A percentile compares a stretch with the other conserved stretches of the same genome.
Conservation (phyloP, 2,113 vertebrate species). For the Oostethus manadensis region DNA sequence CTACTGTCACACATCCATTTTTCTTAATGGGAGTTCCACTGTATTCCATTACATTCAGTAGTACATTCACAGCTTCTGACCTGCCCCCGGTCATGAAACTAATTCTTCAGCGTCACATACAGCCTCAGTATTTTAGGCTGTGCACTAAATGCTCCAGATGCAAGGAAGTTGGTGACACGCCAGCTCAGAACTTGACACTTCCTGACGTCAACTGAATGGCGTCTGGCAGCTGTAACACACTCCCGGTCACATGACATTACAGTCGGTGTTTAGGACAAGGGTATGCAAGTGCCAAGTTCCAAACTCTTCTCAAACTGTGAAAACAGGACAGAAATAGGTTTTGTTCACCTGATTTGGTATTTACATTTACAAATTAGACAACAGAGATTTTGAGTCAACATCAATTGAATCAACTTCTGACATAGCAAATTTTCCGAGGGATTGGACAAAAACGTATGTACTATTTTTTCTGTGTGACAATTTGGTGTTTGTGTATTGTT, state of each 20-base stretch:
- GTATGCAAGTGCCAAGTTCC: not conserved
- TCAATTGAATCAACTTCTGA: not conserved
- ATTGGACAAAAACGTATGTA: not conserved
- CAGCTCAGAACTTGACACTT: slow-evolving; percentile 4
- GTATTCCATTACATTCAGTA: not conserved
- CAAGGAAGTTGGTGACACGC: slow-evolving; percentile 4
- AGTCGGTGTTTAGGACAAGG: not conserved
- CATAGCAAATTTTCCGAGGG: not conserved
- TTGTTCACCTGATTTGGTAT: not conserved
- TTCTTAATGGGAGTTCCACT: no score
- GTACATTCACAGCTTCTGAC: not conserved
- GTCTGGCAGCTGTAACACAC: slow-evolving; percentile 11
- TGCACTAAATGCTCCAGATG: not conserved
- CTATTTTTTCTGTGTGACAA: no score
- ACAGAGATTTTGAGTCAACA: not conserved
- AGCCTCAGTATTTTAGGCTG: not conserved
- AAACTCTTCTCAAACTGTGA: not conserved
- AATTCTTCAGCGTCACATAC: not conserved
- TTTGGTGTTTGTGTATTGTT: no score
- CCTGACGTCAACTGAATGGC: slow-evolving; percentile 2
- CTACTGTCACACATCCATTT: no score
- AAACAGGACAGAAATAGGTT: not conserved
- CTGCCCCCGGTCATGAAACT: not conserved
- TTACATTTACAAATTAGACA: not conserved
- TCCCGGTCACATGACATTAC: not conserved